Evolutionary conservation across 2,888 invertebrate species (phyloP).

Genomic region (Osmoderma eremita): DNA sequence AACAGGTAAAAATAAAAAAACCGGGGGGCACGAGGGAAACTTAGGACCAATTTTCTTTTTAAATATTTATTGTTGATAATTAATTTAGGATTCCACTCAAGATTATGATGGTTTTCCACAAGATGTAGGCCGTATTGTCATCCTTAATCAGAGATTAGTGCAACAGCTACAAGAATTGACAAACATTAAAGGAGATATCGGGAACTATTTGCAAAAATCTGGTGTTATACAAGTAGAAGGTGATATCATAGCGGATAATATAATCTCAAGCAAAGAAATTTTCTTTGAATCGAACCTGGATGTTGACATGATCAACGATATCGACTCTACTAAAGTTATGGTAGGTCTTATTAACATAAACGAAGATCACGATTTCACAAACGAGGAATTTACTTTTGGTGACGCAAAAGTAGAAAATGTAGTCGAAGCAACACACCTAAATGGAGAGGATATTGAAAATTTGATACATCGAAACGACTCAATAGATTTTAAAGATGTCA

Average conservation of each 20-base stretch:
- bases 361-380: conserved; percentile 48
- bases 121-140: conserved; percentile 1
- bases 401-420: conserved; percentile 44
- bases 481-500: conserved; percentile 50
- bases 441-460: conserved; percentile 51
- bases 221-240: conserved; percentile 31
- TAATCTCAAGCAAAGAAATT: conserved; percentile 51
- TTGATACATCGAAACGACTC: conserved; percentile 53
- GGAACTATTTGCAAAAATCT: conserved; percentile 32
- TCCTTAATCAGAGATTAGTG: conserved; percentile 33
- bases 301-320: conserved; percentile 53
- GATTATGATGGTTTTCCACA: not conserved
- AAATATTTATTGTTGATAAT: not conserved
- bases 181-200: conserved; percentile 38
- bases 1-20: too few species aligned
- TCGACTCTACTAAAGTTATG: conserved; percentile 52
- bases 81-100: not conserved
- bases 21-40: too few species aligned
- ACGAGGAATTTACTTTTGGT: conserved; percentile 50
- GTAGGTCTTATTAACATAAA: conserved; percentile 53
- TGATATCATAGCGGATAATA: conserved; percentile 51
- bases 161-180: conserved; percentile 26
- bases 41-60: not conserved
- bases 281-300: conserved; percentile 51
- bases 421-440: conserved; percentile 50